Evolutionary conservation across 2,797 vertebrate species (phyloP), one percentile per base, ranked within the genome.

Genomic region (Siniperca undulata): DNA sequence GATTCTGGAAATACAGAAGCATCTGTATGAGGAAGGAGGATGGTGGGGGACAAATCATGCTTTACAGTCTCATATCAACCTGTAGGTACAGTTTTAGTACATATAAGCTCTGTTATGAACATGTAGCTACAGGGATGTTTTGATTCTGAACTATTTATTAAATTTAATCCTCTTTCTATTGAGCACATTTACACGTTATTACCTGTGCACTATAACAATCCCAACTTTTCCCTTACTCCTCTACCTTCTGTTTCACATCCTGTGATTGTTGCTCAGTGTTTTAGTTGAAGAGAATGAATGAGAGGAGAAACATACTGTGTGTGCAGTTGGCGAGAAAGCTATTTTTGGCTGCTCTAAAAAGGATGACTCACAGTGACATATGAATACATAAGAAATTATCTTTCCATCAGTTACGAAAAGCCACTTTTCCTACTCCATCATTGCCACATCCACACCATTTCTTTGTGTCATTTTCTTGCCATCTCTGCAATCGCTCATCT

Each of bases 301-400:
- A 74, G 77, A 73, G 68, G 77, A 70, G 78, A 70, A 74, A 75
- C 74, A 40, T 48, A 76, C 44, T 61, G 64, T 46, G 27, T 77
- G 76, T 67, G 79, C 77, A 75, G 40, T 85, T 85, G 74, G 70
- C 48, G 82, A 75, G 68, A 62, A 87, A 89, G 83, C 87, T 93
- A 93, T 94, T 92, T 92, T 90, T 82, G 81, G 85, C 82, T 38
- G 20, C 77, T 87, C 58, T 77, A 71, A 90, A 71, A 90, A 77
- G 81, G 84, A 93, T 95, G 93, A 95, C 86, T 94, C 92, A 94
- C 70, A 69, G 69, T 78, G 80, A 81, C 83, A 83, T 92, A 84
- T 89, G 73, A 94, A 91, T 84, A 89, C 84, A 92, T 80, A 62
- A 88, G 79, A 80, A 87, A 88, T 52, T 34, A 90, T 88, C 80